Conservation (phyloP, 2,797 vertebrate genomes). For the Macroramphosus scolopax region DNA sequence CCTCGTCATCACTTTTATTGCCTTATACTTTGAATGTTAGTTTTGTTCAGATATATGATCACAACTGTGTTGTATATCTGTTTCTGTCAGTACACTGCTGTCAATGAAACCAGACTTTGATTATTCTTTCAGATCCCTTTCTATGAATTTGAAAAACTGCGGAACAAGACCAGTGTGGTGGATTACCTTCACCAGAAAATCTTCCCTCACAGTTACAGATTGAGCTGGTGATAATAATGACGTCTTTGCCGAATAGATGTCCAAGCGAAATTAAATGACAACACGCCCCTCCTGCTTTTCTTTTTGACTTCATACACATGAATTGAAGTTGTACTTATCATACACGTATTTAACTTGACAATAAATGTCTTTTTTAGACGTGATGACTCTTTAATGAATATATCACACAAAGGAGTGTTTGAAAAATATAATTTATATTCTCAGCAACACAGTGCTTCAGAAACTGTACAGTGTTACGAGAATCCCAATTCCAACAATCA, state of each 20-base stretch:
- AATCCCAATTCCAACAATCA: constrained; percentile 62
- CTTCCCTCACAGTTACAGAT: constrained; percentile 79
- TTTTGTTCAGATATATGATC: no score
- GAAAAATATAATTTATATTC: constrained; percentile 82
- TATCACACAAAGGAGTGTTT: constrained; percentile 30
- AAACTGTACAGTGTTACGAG: constrained; percentile 74
- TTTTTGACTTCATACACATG: no score
- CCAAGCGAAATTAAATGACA: no score
- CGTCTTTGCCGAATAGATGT: no score
- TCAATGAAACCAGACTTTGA: background rate
- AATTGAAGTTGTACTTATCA: no score
- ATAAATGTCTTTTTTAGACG: constrained; percentile 51
- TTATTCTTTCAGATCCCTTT: constrained; percentile 83
- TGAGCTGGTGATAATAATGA: constrained; percentile 71
- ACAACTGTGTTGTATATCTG: background rate
- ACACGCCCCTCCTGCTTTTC: no score
- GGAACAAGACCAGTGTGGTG: constrained; percentile 65
- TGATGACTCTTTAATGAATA: background rate
- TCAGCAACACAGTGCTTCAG: constrained; percentile 52
- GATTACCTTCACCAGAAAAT: constrained; percentile 91
- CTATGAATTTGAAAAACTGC: constrained; percentile 82
- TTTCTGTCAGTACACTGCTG: background rate
- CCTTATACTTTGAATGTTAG: background rate
- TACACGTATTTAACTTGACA: constrained; percentile 21
- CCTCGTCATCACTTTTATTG: background rate